Percentiles rank a stretch among this genome's conserved stretches.
phyloP scores from a whole-genome alignment of 1,140 invertebrate species.

The Scaptomyza pallida region DNA sequence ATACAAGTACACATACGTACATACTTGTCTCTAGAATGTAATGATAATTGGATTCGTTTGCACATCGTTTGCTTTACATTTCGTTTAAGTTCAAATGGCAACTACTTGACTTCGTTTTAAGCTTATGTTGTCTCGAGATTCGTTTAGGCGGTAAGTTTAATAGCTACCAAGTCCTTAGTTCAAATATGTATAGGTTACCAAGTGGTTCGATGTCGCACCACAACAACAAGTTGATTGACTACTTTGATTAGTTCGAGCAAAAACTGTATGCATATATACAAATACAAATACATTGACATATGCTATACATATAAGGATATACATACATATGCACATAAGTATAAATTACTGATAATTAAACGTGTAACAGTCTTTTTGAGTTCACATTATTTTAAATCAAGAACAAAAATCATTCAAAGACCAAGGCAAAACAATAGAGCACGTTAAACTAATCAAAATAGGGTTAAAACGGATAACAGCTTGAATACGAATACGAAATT shows the following conservation, averaged over 20 bases:
- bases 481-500: too few species aligned
- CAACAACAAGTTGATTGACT: slow-evolving; percentile 75
- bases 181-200: slow-evolving; percentile 77
- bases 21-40: slow-evolving; percentile 33
- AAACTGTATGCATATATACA: slow-evolving; percentile 53
- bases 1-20: too few species aligned
- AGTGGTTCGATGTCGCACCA: slow-evolving; percentile 42
- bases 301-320: not conserved
- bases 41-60: slow-evolving; percentile 40
- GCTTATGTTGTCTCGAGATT: slow-evolving; percentile 58
- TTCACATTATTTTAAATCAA: slow-evolving; percentile 63
- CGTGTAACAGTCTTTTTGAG: slow-evolving; percentile 77
- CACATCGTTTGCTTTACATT: slow-evolving; percentile 8
- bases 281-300: slow-evolving; percentile 4
- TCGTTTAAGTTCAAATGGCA: slow-evolving; percentile 36
- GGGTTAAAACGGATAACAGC: slow-evolving; percentile 6
- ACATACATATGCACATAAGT: slow-evolving; percentile 34
- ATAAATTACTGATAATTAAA: slow-evolving; percentile 79
- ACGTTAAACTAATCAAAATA: slow-evolving; percentile 16
- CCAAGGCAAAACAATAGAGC: slow-evolving; percentile 10
- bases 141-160: slow-evolving; percentile 67
- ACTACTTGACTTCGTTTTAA: slow-evolving; percentile 12
- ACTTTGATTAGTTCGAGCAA: slow-evolving; percentile 70
- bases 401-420: slow-evolving; percentile 2
- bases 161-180: slow-evolving; percentile 78